These are phyloP conservation scores for Tinamus major DNA, from an alignment of 2,797 vertebrate species.

Conservation along the genomic window DNA sequence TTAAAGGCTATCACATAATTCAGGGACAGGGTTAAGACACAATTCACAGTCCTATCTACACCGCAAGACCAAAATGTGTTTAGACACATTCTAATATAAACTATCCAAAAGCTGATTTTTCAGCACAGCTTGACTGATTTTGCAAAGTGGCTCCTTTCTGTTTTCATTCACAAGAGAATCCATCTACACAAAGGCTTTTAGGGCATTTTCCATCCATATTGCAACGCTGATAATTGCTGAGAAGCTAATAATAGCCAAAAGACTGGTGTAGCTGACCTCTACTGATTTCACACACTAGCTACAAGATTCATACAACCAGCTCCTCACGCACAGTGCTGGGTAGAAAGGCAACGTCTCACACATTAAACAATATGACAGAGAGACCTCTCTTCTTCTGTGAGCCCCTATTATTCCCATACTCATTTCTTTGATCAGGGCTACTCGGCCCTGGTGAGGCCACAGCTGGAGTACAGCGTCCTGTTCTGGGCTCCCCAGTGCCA, in stretches of 20 bases:
- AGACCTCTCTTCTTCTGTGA: neutral
- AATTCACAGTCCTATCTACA: neutral
- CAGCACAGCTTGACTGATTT: neutral
- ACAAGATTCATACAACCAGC: neutral
- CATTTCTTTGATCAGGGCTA: neutral
- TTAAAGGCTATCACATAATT: conserved; percentile 22
- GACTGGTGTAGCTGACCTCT: neutral
- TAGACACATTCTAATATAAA: neutral
- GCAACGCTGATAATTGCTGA: neutral
- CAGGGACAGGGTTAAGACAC: conserved; percentile 27
- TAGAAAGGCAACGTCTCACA: neutral
- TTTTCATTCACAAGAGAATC: neutral
- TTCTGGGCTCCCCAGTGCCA: too few species aligned
- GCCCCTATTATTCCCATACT: neutral
- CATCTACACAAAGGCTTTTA: neutral
- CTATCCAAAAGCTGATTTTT: neutral
- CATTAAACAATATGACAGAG: accelerated
- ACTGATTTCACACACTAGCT: accelerated
- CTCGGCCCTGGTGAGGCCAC: too few species aligned
- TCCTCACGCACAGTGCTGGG: neutral
- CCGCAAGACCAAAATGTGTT: neutral
- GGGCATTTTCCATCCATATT: neutral
- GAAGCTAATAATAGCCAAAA: neutral
- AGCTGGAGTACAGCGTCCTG: too few species aligned
- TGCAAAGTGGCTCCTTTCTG: neutral